phyloP scores from a whole-genome alignment of 2,113 vertebrate genomes.

The Microcebus murinus region DNA sequence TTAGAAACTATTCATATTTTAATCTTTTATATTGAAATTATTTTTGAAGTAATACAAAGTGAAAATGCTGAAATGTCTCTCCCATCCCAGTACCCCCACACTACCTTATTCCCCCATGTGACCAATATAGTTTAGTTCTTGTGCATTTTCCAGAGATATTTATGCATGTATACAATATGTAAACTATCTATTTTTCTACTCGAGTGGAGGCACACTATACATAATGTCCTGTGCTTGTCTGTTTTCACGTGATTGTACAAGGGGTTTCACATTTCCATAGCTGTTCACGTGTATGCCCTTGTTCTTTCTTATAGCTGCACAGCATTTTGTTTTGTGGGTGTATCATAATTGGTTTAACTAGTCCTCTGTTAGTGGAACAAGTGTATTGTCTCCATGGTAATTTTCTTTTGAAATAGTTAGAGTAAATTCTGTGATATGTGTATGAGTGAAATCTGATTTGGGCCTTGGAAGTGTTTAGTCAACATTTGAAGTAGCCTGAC shows the following conservation, averaged over 20 bases:
- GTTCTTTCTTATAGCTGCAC: neutral
- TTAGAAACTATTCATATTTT: neutral
- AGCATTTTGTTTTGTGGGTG: neutral
- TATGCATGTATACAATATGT: neutral
- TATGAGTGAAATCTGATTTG: neutral
- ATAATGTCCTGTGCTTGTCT: neutral
- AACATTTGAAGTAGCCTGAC: neutral
- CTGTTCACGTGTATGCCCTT: neutral
- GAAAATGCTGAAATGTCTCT: neutral
- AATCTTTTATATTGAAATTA: neutral
- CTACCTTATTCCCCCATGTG: neutral
- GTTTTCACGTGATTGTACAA: neutral
- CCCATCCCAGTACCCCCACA: neutral
- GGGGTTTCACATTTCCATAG: neutral
- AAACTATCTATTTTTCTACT: neutral
- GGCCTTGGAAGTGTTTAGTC: neutral
- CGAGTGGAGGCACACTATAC: neutral
- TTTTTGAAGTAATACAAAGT: neutral
- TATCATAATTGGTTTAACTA: neutral
- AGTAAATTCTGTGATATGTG: neutral
- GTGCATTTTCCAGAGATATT: neutral
- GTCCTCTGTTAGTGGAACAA: neutral
- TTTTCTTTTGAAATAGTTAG: slow-evolving; percentile 38
- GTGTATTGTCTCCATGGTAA: neutral
- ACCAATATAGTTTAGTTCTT: neutral